Evolutionary conservation across 2,113 vertebrate genomes (phyloP).

Genomic region (Rhadina sibilatrix): DNA sequence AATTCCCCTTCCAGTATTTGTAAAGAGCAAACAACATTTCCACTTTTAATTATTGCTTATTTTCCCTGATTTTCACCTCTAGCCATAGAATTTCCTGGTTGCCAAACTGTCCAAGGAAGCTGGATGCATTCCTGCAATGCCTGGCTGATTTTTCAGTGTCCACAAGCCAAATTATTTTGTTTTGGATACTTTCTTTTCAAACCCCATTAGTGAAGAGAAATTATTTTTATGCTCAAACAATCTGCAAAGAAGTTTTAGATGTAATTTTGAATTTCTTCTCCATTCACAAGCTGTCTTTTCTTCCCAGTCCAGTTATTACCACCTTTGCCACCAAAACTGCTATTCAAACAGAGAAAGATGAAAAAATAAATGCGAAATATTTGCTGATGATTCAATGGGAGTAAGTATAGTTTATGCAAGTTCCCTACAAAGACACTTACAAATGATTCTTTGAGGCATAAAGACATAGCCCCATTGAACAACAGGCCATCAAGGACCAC

Average conservation of each 20-base stretch:
- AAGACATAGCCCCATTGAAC: neutral
- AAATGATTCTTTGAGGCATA: neutral
- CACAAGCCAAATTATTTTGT: neutral
- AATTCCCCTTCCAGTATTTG: neutral
- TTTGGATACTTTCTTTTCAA: neutral
- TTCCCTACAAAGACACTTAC: neutral
- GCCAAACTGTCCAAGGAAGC: neutral
- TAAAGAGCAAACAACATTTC: neutral
- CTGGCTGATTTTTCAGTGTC: neutral
- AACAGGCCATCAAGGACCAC: neutral
- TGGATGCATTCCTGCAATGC: neutral
- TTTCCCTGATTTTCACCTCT: neutral
- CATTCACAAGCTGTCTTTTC: neutral
- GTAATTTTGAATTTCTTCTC: neutral
- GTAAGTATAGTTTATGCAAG: neutral
- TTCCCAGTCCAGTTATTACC: neutral
- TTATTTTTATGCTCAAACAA: neutral
- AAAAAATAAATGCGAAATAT: neutral
- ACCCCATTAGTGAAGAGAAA: neutral
- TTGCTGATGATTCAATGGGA: neutral
- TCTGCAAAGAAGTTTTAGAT: neutral
- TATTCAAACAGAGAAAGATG: neutral
- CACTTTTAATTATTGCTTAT: neutral
- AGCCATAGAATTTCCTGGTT: neutral
- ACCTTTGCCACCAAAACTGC: neutral